Conservation (phyloP, 1,140 invertebrate species). For the Monomorium pharaonis region DNA sequence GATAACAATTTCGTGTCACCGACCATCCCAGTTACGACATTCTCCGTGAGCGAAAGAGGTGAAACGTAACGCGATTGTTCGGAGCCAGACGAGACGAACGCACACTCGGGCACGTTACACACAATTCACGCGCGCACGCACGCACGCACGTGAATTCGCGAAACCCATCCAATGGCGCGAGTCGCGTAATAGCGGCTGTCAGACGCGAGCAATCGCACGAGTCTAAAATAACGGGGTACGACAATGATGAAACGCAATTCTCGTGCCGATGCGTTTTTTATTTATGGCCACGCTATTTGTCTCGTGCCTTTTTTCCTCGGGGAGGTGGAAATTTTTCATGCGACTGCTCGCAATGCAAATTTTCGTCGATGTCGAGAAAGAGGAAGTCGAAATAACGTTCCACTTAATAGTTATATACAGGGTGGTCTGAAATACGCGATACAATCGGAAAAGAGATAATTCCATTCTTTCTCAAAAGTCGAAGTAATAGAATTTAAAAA, state of each 20-base stretch:
- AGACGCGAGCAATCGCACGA: background rate
- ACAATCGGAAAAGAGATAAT: too few relatives aligned
- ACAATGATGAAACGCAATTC: background rate
- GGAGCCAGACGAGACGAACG: slow-evolving; percentile 6
- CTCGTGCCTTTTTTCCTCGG: background rate
- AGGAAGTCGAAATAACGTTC: background rate
- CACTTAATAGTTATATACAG: too few relatives aligned
- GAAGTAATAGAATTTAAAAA: background rate
- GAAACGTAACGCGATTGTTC: slow-evolving; percentile 38
- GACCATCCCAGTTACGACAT: slow-evolving; percentile 25
- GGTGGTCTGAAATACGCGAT: too few relatives aligned
- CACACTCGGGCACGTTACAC: background rate
- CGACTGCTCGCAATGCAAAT: background rate
- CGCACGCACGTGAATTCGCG: background rate
- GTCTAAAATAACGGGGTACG: slow-evolving; percentile 8
- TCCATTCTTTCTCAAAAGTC: too few relatives aligned
- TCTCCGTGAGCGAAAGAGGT: slow-evolving; percentile 8
- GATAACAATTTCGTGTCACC: slow-evolving; percentile 5
- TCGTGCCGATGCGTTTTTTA: background rate
- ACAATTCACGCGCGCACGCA: background rate
- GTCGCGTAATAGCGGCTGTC: background rate
- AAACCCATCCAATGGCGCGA: slow-evolving; percentile 31
- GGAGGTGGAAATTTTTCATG: background rate
- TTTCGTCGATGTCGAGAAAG: background rate
- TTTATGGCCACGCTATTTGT: background rate